phyloP scores from a whole-genome alignment of 2,797 vertebrate genomes.

The Erithacus rubecula region DNA sequence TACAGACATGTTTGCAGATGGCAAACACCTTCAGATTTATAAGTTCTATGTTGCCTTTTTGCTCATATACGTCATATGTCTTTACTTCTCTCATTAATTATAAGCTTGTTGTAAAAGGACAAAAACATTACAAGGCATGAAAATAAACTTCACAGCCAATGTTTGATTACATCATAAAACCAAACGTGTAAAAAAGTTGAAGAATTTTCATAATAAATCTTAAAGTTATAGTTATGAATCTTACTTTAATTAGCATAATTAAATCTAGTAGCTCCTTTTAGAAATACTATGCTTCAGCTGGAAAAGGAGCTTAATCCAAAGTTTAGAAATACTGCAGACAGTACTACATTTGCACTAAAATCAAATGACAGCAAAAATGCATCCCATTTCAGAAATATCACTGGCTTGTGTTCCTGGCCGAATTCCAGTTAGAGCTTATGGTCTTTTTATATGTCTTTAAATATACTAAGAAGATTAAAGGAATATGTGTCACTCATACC shows the following conservation, averaged over 20 bases:
- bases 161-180: conserved; percentile 44
- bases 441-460: not conserved
- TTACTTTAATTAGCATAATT: conserved; percentile 46
- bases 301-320: not conserved
- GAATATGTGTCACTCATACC: rapidly evolving
- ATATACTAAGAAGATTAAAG: not conserved
- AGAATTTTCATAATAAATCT: conserved; percentile 16
- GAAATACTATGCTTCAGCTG: not conserved
- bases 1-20: not conserved
- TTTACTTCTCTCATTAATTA: conserved; percentile 43
- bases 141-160: conserved; percentile 20
- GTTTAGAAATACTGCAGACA: not conserved
- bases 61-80: not conserved
- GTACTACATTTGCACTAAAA: not conserved
- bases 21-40: conserved; percentile 23
- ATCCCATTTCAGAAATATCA: not conserved
- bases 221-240: conserved; percentile 6
- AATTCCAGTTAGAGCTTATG: not conserved
- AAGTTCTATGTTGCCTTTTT: not conserved
- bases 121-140: not conserved
- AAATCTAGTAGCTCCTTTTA: conserved; percentile 20
- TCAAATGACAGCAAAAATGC: not conserved
- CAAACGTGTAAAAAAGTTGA: conserved; percentile 9
- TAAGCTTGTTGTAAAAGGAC: conserved; percentile 24
- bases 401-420: not conserved